Conservation (phyloP, 2,888 invertebrate species). For the Oscheius sp. region DNA sequence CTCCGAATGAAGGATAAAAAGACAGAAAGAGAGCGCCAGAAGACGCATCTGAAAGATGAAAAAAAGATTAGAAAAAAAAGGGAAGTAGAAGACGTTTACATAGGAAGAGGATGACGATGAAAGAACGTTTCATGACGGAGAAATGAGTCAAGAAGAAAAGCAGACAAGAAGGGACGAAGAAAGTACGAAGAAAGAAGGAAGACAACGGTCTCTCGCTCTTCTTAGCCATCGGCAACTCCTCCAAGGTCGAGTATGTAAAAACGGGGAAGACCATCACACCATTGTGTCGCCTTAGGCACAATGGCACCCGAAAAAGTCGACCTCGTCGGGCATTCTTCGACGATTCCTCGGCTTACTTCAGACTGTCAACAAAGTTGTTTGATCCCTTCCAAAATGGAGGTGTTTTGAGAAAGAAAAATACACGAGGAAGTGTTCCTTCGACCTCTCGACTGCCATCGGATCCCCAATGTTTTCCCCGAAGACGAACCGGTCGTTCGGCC, state of each 20-base stretch:
- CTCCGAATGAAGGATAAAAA: not conserved
- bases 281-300: slow-evolving; percentile 8
- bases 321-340: not conserved
- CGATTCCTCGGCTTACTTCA: not conserved
- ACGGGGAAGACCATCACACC: not conserved
- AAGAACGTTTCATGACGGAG: not conserved
- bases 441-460: not conserved
- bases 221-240: not conserved
- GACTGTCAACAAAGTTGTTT: not conserved
- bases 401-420: too few species aligned
- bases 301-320: slow-evolving; percentile 1
- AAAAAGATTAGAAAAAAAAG: not conserved
- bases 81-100: not conserved
- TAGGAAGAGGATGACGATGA: not conserved
- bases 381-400: not conserved
- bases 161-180: not conserved
- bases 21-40: slow-evolving; percentile 15
- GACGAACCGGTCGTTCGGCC: not conserved
- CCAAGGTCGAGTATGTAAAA: slow-evolving; percentile 15
- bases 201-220: not conserved
- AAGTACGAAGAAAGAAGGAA: not conserved
- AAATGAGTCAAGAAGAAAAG: not conserved
- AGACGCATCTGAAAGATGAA: slow-evolving; percentile 17
- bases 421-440: too few species aligned
- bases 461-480: not conserved